A percentile compares a stretch with the other conserved stretches of the same genome.
phyloP scores from a whole-genome alignment of 1,140 invertebrate species.

The Achroia grisella region DNA sequence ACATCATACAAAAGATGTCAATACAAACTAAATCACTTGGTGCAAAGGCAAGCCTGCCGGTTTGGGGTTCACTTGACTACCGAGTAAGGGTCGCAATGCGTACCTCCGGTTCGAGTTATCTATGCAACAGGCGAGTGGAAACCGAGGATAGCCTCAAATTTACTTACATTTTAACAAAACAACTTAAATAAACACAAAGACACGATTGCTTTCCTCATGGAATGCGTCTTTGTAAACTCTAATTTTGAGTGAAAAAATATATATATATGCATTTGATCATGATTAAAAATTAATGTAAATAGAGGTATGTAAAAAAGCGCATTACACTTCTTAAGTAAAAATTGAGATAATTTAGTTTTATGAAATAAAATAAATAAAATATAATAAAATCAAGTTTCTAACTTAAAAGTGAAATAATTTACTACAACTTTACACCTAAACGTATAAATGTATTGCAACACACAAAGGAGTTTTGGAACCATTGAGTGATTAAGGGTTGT shows the following conservation, averaged over 20 bases:
- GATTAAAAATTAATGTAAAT: slow-evolving; percentile 67
- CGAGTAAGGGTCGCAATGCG: slow-evolving; percentile 14
- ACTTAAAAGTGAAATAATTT: slow-evolving; percentile 70
- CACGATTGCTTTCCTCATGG: slow-evolving; percentile 46
- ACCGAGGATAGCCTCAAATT: slow-evolving; percentile 63
- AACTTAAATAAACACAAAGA: slow-evolving; percentile 53
- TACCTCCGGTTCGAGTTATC: slow-evolving; percentile 36
- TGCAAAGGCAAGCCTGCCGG: slow-evolving; percentile 72
- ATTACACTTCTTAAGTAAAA: slow-evolving; percentile 66
- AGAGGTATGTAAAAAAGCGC: slow-evolving; percentile 69
- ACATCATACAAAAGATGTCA: slow-evolving; percentile 73
- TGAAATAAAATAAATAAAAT: slow-evolving; percentile 67
- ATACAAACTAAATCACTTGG: slow-evolving; percentile 73
- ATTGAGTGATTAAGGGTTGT: slow-evolving; percentile 47
- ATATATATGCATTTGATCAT: slow-evolving; percentile 64
- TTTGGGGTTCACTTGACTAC: slow-evolving; percentile 37
- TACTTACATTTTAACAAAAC: slow-evolving; percentile 50
- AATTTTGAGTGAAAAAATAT: slow-evolving; percentile 52
- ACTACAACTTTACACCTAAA: slow-evolving; percentile 70
- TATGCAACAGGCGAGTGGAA: slow-evolving; percentile 55
- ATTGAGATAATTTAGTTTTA: slow-evolving; percentile 60
- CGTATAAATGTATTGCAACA: slow-evolving; percentile 70
- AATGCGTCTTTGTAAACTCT: slow-evolving; percentile 57
- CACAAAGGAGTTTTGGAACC: slow-evolving; percentile 69
- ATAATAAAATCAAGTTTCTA: slow-evolving; percentile 64